phyloP scores from a whole-genome alignment of 2,888 invertebrate species.

The Panopea generosa region DNA sequence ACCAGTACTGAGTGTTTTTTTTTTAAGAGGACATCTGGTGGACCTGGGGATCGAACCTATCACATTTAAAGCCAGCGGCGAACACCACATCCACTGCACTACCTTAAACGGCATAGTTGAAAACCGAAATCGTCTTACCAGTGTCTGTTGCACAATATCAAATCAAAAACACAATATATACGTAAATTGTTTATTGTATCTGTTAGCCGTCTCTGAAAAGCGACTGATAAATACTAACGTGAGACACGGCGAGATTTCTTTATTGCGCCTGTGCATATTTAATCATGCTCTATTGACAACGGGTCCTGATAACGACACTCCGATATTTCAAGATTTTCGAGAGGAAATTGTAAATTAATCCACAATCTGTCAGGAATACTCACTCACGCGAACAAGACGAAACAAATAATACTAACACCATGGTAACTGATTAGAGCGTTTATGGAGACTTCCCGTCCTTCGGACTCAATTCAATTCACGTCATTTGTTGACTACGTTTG shows the following conservation, averaged over 20 bases:
- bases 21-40: no score
- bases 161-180: no score
- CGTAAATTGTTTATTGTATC: no score
- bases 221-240: constrained; percentile 25
- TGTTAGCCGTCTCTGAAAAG: not conserved
- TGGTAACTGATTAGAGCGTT: constrained; percentile 22
- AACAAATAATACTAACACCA: constrained; percentile 8
- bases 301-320: constrained; percentile 10
- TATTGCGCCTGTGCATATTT: constrained; percentile 52
- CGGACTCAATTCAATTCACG: no score
- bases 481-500: no score
- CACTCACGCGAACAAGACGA: constrained; percentile 47
- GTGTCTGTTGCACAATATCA: no score
- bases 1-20: no score
- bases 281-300: constrained; percentile 45
- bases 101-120: no score
- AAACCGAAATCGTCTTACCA: no score
- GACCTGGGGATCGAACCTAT: no score
- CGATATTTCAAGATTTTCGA: constrained; percentile 11
- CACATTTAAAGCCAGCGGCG: no score
- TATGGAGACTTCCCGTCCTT: constrained; percentile 7
- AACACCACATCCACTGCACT: no score
- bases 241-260: constrained; percentile 7
- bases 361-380: constrained; percentile 24
- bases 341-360: constrained; percentile 47